These are phyloP conservation scores for Acanthaster planci DNA, from an alignment of 35 echinoderm and acorn worm genomes.

Conservation along the genomic window DNA sequence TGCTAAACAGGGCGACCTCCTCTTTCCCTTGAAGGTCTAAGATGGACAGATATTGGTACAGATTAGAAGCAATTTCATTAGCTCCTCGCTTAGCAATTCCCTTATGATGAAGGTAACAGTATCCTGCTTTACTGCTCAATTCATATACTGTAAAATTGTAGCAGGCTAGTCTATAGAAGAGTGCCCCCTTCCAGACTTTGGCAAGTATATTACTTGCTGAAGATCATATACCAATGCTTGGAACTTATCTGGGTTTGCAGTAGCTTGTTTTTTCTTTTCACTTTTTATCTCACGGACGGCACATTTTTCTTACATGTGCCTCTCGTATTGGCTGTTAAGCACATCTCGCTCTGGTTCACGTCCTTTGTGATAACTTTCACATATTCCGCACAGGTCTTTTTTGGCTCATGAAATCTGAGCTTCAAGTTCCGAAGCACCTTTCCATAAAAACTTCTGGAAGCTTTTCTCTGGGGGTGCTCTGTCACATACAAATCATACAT, in stretches of 20 bases:
- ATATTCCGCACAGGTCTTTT: conserved; percentile 54
- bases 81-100: neutral
- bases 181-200: conserved; percentile 11
- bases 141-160: conserved; percentile 19
- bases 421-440: conserved; percentile 1
- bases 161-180: conserved; percentile 38
- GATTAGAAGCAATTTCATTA: neutral
- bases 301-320: no score
- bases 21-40: neutral
- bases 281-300: no score
- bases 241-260: no score
- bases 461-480: neutral
- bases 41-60: neutral
- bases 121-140: neutral
- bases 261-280: no score
- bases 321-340: no score
- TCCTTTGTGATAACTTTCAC: conserved; percentile 20
- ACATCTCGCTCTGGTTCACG: neutral
- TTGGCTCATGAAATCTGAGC: conserved; percentile 52
- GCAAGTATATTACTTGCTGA: neutral
- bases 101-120: conserved; percentile 34
- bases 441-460: no score
- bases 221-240: no score
- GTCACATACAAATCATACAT: conserved; percentile 28
- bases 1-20: neutral